A percentile compares a stretch with the other conserved stretches of the same genome.
Evolutionary conservation across 2,888 invertebrate species (phyloP).

Genomic region (Trachelus stipa): DNA sequence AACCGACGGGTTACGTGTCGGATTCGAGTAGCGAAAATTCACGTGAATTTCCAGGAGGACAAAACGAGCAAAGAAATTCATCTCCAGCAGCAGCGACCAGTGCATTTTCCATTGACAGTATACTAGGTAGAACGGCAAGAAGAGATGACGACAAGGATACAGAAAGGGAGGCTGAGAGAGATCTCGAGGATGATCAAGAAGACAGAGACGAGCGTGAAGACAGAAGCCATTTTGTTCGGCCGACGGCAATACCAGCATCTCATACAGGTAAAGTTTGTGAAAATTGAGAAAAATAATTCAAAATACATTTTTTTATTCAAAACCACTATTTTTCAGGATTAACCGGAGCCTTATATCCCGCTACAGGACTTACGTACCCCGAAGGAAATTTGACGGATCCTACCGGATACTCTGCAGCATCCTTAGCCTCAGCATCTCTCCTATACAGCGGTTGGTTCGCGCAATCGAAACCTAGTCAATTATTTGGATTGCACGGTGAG

Average conservation of each 20-base stretch:
- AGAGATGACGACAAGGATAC: constrained; percentile 16
- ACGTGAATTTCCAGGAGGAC: constrained; percentile 29
- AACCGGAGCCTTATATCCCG: constrained; percentile 34
- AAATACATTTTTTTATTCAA: not conserved
- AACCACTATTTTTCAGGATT: constrained; percentile 25
- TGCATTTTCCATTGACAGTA: constrained; percentile 60
- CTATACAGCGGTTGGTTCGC: constrained; percentile 63
- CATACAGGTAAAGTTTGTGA: constrained; percentile 13
- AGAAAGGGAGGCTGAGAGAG: constrained; percentile 31
- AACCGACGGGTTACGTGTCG: constrained; percentile 39
- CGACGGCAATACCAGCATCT: constrained; percentile 38
- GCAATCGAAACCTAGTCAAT: constrained; percentile 66
- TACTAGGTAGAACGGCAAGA: constrained; percentile 42
- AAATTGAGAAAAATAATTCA: constrained; percentile 3
- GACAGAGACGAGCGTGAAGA: constrained; percentile 36
- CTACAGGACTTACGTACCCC: constrained; percentile 38
- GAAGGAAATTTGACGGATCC: constrained; percentile 41
- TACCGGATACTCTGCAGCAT: constrained; percentile 54
- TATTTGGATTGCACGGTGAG: constrained; percentile 76
- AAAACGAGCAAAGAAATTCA: constrained; percentile 29
- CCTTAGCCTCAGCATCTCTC: constrained; percentile 60
- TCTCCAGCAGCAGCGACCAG: constrained; percentile 42
- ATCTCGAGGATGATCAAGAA: constrained; percentile 23
- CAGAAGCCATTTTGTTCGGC: constrained; percentile 37
- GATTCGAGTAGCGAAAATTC: constrained; percentile 50